Percentiles rank a stretch among this genome's conserved stretches.
These are phyloP conservation scores for Cosmia pyralina DNA, from an alignment of 2,888 invertebrate genomes.

Conservation along the genomic window DNA sequence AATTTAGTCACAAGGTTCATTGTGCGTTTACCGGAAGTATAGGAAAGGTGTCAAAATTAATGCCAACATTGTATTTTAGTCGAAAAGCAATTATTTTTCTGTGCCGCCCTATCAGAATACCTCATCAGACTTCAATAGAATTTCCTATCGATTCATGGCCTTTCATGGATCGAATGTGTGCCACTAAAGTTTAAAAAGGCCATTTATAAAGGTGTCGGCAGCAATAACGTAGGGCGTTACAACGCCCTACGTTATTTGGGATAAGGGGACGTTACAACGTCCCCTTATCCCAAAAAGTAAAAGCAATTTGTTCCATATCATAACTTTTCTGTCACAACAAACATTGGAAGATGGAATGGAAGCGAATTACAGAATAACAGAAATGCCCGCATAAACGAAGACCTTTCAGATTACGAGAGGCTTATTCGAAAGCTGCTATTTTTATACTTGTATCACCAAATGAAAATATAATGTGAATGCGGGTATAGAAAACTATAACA, in stretches of 20 bases:
- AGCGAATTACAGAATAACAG: conserved; percentile 24
- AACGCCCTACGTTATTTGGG: too few species aligned
- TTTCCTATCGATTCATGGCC: conserved; percentile 32
- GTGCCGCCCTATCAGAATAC: conserved; percentile 23
- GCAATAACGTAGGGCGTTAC: too few species aligned
- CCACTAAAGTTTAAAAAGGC: conserved; percentile 26
- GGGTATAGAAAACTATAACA: conserved; percentile 45
- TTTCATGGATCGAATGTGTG: conserved; percentile 8
- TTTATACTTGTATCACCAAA: conserved; percentile 25
- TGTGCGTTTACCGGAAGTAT: neutral
- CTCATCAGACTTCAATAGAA: conserved; percentile 20
- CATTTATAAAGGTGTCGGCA: conserved; percentile 34
- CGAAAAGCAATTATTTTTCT: conserved; percentile 26
- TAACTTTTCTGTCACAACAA: conserved; percentile 19
- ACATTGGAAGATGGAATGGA: conserved; percentile 10
- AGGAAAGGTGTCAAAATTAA: neutral
- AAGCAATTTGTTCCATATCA: conserved; percentile 21
- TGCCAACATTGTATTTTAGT: conserved; percentile 15
- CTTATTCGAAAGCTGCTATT: conserved; percentile 48
- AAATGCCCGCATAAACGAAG: conserved; percentile 46
- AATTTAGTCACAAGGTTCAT: neutral
- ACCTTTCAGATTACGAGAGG: conserved; percentile 31
- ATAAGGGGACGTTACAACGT: conserved; percentile 7
- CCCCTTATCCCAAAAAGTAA: conserved; percentile 9
- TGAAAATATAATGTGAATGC: conserved; percentile 42